Evolutionary conservation across 2,113 vertebrate genomes (phyloP).

Genomic region (Corythaeola cristata): DNA sequence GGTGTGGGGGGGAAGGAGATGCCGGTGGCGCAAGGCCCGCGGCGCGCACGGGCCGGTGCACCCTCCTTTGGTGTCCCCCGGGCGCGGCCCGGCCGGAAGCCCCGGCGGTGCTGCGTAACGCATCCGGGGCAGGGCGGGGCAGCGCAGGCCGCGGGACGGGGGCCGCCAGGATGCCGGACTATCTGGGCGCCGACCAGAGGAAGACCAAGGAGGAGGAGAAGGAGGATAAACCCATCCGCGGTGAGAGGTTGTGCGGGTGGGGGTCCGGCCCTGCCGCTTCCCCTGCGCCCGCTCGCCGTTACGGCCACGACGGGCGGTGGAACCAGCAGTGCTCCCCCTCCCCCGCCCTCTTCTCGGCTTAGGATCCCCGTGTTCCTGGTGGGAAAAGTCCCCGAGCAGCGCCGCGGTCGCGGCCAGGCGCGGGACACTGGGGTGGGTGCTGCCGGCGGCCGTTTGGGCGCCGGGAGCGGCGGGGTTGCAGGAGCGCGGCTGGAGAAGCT

Average conservation of each 20-base stretch:
- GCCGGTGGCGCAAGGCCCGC: accelerated
- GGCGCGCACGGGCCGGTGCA: neutral
- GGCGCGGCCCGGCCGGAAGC: neutral
- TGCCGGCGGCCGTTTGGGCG: neutral
- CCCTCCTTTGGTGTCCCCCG: neutral
- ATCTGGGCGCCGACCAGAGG: constrained; percentile 90
- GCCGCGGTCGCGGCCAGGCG: too few species aligned
- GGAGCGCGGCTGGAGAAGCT: too few species aligned
- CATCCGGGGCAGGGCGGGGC: neutral
- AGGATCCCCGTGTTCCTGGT: neutral
- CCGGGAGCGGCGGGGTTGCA: neutral
- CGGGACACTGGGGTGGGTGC: neutral
- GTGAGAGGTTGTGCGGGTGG: constrained; percentile 47
- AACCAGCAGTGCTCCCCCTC: neutral
- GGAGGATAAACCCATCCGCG: constrained; percentile 89
- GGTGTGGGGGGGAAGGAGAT: neutral
- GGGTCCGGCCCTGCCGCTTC: accelerated
- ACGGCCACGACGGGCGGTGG: neutral
- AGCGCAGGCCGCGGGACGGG: neutral
- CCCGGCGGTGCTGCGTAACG: constrained; percentile 73
- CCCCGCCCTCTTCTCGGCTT: too few species aligned
- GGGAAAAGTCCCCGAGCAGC: neutral
- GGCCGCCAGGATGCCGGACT: constrained; percentile 85
- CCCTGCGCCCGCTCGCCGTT: too few species aligned
- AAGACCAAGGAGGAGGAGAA: constrained; percentile 94